These are phyloP conservation scores for Austrolebias charrua DNA, from an alignment of 2,797 vertebrate genomes.

Conservation along the genomic window DNA sequence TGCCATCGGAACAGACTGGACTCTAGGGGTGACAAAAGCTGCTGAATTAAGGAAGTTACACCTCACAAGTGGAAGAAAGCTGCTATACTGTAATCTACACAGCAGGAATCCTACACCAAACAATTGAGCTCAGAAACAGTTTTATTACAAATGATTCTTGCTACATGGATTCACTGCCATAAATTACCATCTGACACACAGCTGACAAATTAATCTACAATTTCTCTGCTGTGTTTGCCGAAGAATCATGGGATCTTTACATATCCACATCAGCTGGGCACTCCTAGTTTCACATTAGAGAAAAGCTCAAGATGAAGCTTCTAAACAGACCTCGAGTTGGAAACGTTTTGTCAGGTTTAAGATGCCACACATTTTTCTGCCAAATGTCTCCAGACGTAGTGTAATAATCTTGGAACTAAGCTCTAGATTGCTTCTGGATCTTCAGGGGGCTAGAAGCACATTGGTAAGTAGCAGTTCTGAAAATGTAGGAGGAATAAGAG, in stretches of 20 bases:
- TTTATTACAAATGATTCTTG: background rate
- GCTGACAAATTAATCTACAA: background rate
- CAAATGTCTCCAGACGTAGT: background rate
- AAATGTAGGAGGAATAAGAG: background rate
- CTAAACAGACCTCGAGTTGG: background rate
- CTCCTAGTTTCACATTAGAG: background rate
- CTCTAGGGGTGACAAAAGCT: background rate
- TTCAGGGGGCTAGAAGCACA: background rate
- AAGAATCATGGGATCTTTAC: background rate
- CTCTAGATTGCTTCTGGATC: background rate
- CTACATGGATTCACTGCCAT: background rate
- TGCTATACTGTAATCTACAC: too few species aligned
- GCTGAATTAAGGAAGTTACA: background rate
- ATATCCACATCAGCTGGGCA: background rate
- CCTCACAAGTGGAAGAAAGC: background rate
- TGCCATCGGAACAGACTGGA: background rate
- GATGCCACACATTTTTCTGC: background rate
- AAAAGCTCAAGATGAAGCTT: background rate
- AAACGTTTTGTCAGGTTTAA: conserved; percentile 1
- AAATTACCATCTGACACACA: background rate
- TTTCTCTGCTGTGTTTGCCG: background rate
- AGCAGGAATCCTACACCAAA: too few species aligned
- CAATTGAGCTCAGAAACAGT: too few species aligned
- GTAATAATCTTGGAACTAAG: background rate
- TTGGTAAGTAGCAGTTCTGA: background rate